These are phyloP conservation scores for Zygogramma bicolorata DNA, from an alignment of 2,888 invertebrate species.

Conservation along the genomic window DNA sequence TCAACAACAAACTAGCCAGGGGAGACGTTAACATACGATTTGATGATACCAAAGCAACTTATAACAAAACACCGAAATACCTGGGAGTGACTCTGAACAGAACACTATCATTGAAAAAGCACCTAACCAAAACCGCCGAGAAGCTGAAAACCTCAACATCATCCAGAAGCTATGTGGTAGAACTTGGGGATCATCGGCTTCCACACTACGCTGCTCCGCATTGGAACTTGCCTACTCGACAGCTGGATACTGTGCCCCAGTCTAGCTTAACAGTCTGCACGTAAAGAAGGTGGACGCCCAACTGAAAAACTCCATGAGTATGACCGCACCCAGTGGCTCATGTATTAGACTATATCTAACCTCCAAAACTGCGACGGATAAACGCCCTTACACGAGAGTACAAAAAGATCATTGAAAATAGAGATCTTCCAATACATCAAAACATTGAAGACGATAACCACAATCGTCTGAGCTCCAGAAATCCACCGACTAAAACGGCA, in stretches of 20 bases:
- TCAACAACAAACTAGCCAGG: too few relatives aligned
- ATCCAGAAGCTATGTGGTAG: constrained; percentile 36
- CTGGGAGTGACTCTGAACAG: constrained; percentile 38
- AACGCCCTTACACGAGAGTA: constrained; percentile 28
- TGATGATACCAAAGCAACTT: background rate
- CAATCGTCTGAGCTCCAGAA: constrained; percentile 25
- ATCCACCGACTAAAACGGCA: too few relatives aligned
- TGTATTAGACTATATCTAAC: too few relatives aligned
- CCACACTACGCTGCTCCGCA: too few relatives aligned
- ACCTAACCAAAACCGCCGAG: constrained; percentile 37
- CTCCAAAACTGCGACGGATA: constrained; percentile 12
- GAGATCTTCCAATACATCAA: constrained; percentile 32
- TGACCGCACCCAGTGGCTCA: too few relatives aligned
- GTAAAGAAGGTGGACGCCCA: too few relatives aligned
- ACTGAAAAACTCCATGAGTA: too few relatives aligned
- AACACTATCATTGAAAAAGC: constrained; percentile 39
- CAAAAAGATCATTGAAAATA: constrained; percentile 23
- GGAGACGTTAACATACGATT: constrained; percentile 1
- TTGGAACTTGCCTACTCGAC: too few relatives aligned
- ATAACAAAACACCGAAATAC: constrained; percentile 39
- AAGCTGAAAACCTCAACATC: constrained; percentile 36
- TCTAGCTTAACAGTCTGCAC: too few relatives aligned
- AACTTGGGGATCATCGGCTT: constrained; percentile 36
- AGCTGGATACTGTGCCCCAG: too few relatives aligned
- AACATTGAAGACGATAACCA: constrained; percentile 31